A percentile compares a stretch with the other conserved stretches of the same genome.
These are phyloP conservation scores for Crotalus viridis DNA, from an alignment of 2,113 vertebrate species.

Conservation along the genomic window DNA sequence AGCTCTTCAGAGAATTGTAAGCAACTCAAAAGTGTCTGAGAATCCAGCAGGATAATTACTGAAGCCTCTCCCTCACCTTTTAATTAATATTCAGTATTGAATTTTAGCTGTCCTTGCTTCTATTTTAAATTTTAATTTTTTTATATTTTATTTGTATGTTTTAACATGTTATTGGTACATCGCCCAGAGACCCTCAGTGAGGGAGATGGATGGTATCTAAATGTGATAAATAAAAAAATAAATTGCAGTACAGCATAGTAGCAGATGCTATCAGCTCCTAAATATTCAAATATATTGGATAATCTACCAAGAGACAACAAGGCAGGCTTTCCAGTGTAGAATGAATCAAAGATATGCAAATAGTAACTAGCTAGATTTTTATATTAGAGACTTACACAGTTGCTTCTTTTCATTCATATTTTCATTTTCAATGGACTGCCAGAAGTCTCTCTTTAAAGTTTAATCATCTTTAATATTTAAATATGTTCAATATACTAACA, in stretches of 20 bases:
- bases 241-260: slow-evolving; percentile 7
- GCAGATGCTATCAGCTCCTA: neutral
- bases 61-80: neutral
- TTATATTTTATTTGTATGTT: neutral
- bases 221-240: neutral
- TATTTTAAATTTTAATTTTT: neutral
- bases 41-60: neutral
- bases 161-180: neutral
- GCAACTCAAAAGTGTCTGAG: neutral
- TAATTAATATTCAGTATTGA: neutral
- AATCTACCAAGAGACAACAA: slow-evolving; percentile 43
- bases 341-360: slow-evolving; percentile 60
- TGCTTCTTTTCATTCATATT: slow-evolving; percentile 64
- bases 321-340: slow-evolving; percentile 58
- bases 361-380: slow-evolving; percentile 71
- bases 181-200: neutral
- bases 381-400: slow-evolving; percentile 60
- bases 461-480: slow-evolving; percentile 54
- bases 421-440: slow-evolving; percentile 60
- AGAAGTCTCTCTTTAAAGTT: slow-evolving; percentile 65
- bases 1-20: neutral
- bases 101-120: neutral
- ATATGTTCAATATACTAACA: neutral
- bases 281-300: slow-evolving; percentile 37
- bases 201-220: neutral